Percentiles rank a stretch among this genome's conserved stretches.
Evolutionary conservation across 2,113 vertebrate species (phyloP).

Genomic region (Oncorhynchus kisutch): DNA sequence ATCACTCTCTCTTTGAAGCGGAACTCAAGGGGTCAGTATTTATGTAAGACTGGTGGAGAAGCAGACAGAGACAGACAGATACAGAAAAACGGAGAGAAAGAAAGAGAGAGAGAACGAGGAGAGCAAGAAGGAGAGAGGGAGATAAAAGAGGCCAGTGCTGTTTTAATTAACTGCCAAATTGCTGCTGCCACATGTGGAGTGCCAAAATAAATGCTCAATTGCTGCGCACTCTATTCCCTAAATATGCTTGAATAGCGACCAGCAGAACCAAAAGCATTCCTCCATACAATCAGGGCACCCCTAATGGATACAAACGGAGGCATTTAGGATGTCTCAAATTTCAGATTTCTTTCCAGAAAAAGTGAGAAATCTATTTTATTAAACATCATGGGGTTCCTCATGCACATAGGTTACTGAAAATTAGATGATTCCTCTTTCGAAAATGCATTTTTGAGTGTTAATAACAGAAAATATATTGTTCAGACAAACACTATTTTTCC

Average conservation of each 20-base stretch:
- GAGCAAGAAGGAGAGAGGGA: background rate
- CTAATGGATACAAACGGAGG: slow-evolving; percentile 24
- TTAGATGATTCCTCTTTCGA: background rate
- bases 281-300: slow-evolving; percentile 21
- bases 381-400: background rate
- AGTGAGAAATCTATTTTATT: background rate
- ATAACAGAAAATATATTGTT: background rate
- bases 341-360: slow-evolving; percentile 16
- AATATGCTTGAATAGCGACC: slow-evolving; percentile 12
- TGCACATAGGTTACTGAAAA: background rate
- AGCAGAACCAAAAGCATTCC: slow-evolving; percentile 8
- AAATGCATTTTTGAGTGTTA: background rate
- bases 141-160: background rate
- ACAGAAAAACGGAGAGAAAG: background rate
- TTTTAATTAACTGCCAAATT: slow-evolving; percentile 21
- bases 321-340: slow-evolving; percentile 26
- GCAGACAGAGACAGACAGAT: background rate
- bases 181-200: slow-evolving; percentile 9
- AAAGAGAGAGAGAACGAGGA: background rate
- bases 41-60: background rate
- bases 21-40: background rate
- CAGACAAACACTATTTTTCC: background rate
- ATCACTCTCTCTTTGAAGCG: background rate
- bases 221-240: slow-evolving; percentile 11
- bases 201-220: slow-evolving; percentile 35